Evolutionary conservation across 2,113 vertebrate species (phyloP), one percentile per base, ranked within the genome.

Genomic region (Vanacampus margaritifer): DNA sequence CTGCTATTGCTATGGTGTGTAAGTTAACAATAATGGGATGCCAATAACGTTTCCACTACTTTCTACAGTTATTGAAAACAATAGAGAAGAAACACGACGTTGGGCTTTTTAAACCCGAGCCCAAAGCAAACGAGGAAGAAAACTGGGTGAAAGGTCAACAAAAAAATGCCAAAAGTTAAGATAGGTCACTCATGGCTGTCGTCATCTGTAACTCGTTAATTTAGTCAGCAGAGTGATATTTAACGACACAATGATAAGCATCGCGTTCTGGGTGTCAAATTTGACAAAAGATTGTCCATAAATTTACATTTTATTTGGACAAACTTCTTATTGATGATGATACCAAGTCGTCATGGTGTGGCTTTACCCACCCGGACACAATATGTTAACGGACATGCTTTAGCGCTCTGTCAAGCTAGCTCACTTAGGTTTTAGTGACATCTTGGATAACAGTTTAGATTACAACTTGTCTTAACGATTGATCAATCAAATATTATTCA

Each of bases 61-160:
- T 24, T 24, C 59, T 7, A 41, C 59, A 41, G 12, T 41, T 62
- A 13, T 24, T 37, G 11, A 7, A 24, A 62, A 11, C 21, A 13
- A 19, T 9, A 43, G 60, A 62, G 64, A 6, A 35, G 14, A 56
- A 35, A 61, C 53, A 69, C n/a, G 11, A 1, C 45, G 68, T 24
- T 39, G 0, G 21, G 6, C 14, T 62, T 67, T 32, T 26, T 23
- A 3, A 13, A 39, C 1, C 21, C 12, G 50, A 5, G 19, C 28
- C 64, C 50, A 36, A 36, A 12, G 5, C 3, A 3, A 67, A 4
- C 6, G 59, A 19, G 54, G 16, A 63, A 53, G 0, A 23, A 26
- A 78, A 85, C 12, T 88, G 3, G 84, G 86, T 74, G 70, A 89
- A 88, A 88, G 83, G 81, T 62, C 73, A 75, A 21, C 37, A 37